These are phyloP conservation scores for Entomyzon cyanotis DNA, from an alignment of 2,113 vertebrate species.

Conservation along the genomic window DNA sequence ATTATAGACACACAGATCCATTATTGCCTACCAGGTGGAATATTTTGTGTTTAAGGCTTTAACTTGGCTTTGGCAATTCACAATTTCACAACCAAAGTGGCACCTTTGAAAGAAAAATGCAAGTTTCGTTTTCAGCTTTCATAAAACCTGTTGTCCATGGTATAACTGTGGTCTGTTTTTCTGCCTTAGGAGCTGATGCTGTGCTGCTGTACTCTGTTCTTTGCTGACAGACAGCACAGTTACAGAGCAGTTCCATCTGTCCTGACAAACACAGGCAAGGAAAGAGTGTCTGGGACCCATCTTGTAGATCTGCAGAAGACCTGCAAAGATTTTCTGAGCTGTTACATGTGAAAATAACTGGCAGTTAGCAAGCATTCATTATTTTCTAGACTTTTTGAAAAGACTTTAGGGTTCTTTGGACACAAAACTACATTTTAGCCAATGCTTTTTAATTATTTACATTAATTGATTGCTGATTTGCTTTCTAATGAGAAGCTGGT, in stretches of 20 bases:
- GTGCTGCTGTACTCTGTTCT: neutral
- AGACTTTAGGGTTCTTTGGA: neutral
- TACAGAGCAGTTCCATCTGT: neutral
- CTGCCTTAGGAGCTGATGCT: neutral
- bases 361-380: neutral
- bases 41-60: neutral
- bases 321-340: neutral
- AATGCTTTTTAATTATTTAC: neutral
- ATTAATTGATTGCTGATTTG: neutral
- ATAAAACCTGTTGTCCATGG: fast-evolving
- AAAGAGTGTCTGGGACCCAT: neutral
- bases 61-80: neutral
- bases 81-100: neutral
- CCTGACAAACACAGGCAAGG: neutral
- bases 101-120: neutral
- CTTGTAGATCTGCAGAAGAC: neutral
- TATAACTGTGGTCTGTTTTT: neutral
- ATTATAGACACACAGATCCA: neutral
- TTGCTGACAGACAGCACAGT: neutral
- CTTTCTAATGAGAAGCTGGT: neutral
- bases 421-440: neutral
- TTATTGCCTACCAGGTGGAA: neutral
- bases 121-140: neutral
- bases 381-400: neutral
- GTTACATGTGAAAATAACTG: neutral